These are phyloP conservation scores for Gryllus bimaculatus DNA, from an alignment of 1,140 invertebrate species.

Conservation along the genomic window DNA sequence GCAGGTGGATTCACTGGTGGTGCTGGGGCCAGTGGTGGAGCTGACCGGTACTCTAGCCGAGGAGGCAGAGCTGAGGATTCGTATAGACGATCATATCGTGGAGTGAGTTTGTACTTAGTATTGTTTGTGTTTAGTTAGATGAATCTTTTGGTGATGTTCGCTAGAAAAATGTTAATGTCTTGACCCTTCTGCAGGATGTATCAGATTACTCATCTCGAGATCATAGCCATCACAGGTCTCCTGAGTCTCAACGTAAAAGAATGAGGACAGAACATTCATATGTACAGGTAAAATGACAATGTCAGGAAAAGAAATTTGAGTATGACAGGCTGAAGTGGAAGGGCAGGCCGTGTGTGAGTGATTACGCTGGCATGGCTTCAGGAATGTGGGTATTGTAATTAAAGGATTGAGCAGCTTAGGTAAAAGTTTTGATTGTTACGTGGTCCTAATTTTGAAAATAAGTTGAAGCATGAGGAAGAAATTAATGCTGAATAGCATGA, in stretches of 20 bases:
- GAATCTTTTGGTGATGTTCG: background rate
- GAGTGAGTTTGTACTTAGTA: conserved; percentile 12
- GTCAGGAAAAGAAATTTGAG: background rate
- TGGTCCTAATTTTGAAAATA: too few relatives aligned
- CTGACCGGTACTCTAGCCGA: conserved; percentile 35
- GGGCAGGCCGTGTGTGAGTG: background rate
- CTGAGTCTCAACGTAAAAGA: conserved; percentile 22
- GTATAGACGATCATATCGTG: conserved; percentile 19
- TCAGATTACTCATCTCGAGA: conserved; percentile 21
- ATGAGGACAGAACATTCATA: conserved; percentile 22
- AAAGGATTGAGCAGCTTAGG: too few relatives aligned
- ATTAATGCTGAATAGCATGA: too few relatives aligned
- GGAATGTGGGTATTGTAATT: background rate
- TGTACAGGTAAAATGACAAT: conserved; percentile 20
- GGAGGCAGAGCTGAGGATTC: conserved; percentile 34
- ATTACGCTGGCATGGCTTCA: background rate
- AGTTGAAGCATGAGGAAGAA: too few relatives aligned
- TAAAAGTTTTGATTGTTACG: too few relatives aligned
- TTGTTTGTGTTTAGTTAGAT: conserved; percentile 1
- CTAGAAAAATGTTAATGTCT: background rate
- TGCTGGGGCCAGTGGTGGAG: conserved; percentile 25
- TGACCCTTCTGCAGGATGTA: conserved; percentile 16
- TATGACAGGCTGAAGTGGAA: background rate
- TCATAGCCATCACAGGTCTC: conserved; percentile 21
- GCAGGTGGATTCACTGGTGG: conserved; percentile 6